Conservation (phyloP, 2,113 vertebrate genomes). For the Macrotus californicus region DNA sequence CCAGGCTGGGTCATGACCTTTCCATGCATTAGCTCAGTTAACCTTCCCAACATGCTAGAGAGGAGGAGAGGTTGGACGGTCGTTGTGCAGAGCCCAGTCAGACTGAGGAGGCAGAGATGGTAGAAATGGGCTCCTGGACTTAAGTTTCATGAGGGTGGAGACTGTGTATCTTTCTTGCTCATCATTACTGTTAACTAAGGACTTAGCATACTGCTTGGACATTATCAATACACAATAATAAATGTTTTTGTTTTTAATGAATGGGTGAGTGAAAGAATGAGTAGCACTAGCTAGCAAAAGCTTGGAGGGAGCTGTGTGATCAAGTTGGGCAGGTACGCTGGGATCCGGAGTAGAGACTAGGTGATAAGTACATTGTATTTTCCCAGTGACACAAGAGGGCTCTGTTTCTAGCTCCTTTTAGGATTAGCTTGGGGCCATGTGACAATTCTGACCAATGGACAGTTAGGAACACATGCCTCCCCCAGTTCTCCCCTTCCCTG, state of each 20-base stretch:
- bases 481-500: background rate
- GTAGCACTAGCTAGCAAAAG: background rate
- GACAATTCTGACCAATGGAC: background rate
- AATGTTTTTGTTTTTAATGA: background rate
- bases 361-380: background rate
- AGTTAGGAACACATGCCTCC: background rate
- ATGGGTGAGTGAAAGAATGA: background rate
- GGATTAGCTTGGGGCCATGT: background rate
- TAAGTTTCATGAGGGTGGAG: background rate
- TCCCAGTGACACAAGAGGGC: background rate
- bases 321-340: background rate
- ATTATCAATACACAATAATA: background rate
- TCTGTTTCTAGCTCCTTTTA: background rate
- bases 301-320: background rate
- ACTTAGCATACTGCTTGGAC: background rate
- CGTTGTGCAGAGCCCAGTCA: background rate
- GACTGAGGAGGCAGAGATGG: background rate
- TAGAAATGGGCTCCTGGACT: background rate
- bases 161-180: background rate
- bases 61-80: background rate
- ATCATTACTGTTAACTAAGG: background rate
- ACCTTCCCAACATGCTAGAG: background rate
- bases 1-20: background rate
- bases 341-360: background rate
- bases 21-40: background rate